Conservation (phyloP, 2,797 vertebrate species). For the Xiphophorus birchmanni region DNA sequence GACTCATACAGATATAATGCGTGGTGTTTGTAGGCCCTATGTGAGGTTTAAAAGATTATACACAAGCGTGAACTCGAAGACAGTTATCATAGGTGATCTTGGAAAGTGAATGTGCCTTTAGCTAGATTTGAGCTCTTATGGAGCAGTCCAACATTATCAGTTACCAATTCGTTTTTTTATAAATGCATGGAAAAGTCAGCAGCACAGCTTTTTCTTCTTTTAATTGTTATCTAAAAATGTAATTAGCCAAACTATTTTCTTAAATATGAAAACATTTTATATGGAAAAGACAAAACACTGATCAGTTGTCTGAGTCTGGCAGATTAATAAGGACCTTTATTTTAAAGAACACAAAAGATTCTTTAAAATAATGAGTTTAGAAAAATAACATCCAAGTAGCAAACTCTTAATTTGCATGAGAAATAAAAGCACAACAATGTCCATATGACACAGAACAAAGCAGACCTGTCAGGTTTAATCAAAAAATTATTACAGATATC, state of each 20-base stretch:
- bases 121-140: not conserved
- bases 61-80: not conserved
- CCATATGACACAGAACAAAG: not conserved
- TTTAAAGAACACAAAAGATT: conserved; percentile 2
- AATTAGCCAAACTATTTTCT: not conserved
- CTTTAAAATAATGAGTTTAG: not conserved
- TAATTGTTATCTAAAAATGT: not conserved
- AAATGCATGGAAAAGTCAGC: not conserved
- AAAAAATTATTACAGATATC: not conserved
- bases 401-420: not conserved
- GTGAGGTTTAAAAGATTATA: not conserved
- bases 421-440: not conserved
- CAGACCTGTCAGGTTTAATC: not conserved
- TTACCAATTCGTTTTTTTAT: not conserved
- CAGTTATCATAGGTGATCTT: no score
- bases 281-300: not conserved
- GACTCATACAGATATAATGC: not conserved
- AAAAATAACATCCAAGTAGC: not conserved
- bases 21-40: not conserved
- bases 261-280: not conserved
- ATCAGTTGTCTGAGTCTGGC: not conserved
- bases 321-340: not conserved
- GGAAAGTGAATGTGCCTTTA: not conserved
- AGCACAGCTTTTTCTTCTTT: not conserved
- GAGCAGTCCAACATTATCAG: not conserved